Base-by-base conservation (phyloP, 2,888 invertebrate species). In the Lysandra bellargus region DNA sequence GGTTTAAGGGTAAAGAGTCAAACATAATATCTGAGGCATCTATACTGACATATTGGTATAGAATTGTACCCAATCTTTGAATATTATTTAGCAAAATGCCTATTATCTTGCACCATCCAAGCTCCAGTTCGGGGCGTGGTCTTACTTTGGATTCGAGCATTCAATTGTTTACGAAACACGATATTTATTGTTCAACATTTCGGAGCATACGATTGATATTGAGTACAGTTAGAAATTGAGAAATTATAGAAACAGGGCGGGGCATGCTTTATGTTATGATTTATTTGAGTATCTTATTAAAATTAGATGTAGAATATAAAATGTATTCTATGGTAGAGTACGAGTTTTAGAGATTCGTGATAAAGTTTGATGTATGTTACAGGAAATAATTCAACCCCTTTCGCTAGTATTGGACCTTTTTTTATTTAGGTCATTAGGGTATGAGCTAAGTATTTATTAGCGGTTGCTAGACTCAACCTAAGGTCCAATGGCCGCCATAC, bases 131-230 rank as follows among this genome's bases (percentile, higher is more conserved):
- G 4, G 85, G 91, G 89, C 88, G 89, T 87, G 88, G 87, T 83
- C 84, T 85, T 49, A 17, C 86, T 86, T 86, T 84, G 83, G 86
- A 85, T 61, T 78, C 86, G 85, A 87, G 87, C 87, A 85, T 86
- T 87, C 89, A 88, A 90, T 88, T 88, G 69, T 69, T 69, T 69
- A 69, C 37, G 69, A 69, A 69, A 33, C 69, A 5, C 17, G 69
- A 69, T 69, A 69, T 69, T 69, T 69, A 69, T 69, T 69, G 69
- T 69, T 69, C 69, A 69, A 69, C 69, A 69, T 69, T 69, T 69
- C 69, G 69, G 33, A 69, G 33, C 37, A 14, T 37, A 69, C 69
- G 33, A 37, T 37, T 37, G 69, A 33, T 69, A 69, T 33, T 30
- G 33, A 69, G 14, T 1, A 33, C 69, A 3, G 69, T 69, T 69